Percentiles rank a stretch among this genome's conserved stretches.
These are phyloP conservation scores for Sorex maritimensis DNA, from an alignment of 2,797 vertebrate species.

Conservation along the genomic window DNA sequence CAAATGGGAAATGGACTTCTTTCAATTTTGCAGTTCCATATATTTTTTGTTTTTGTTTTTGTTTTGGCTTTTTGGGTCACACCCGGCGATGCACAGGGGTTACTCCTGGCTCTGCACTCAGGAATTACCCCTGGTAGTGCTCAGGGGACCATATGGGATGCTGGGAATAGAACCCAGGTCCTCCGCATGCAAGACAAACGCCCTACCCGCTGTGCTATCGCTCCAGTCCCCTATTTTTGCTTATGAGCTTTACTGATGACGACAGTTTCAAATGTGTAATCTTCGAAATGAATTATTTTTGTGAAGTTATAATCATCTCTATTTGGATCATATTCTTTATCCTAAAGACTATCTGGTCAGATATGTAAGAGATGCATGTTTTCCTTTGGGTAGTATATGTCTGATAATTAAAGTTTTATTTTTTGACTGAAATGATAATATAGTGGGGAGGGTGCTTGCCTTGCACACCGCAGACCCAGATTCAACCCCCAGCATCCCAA, in stretches of 20 bases:
- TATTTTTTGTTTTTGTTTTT: background rate
- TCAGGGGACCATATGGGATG: too few relatives aligned
- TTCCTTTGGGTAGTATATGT: slow-evolving; percentile 25
- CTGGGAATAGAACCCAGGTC: too few relatives aligned
- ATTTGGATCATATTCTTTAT: background rate
- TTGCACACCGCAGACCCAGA: too few relatives aligned
- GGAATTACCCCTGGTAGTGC: too few relatives aligned
- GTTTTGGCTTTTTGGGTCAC: too few relatives aligned
- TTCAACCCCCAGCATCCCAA: too few relatives aligned
- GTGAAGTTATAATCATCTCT: background rate
- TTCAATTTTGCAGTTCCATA: background rate
- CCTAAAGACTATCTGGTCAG: background rate
- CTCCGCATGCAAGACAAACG: too few relatives aligned
- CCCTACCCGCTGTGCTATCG: too few relatives aligned
- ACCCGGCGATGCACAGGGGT: too few relatives aligned
- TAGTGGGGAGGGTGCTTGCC: too few relatives aligned
- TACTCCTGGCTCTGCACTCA: too few relatives aligned
- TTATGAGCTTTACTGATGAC: background rate
- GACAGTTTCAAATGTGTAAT: background rate
- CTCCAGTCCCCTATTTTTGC: background rate
- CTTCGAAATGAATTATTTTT: background rate
- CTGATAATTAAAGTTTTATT: background rate
- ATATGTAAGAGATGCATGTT: background rate
- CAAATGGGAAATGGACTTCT: background rate
- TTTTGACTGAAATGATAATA: background rate